Evolutionary conservation across 2,797 vertebrate species (phyloP).

Genomic region (Halcyon badia): DNA sequence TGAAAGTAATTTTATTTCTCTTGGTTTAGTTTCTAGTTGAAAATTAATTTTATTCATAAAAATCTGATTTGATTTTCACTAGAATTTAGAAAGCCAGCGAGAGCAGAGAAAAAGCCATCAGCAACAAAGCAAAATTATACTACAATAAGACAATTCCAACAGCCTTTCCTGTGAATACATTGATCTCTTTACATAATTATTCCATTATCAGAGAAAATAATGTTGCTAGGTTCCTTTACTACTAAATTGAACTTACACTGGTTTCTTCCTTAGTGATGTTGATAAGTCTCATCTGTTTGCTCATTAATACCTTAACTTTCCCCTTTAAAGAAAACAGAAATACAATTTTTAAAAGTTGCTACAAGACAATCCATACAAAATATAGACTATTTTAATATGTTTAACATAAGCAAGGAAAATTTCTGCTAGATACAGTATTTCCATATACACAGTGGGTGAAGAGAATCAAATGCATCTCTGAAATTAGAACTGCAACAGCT

Average conservation of each 20-base stretch:
- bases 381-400: not conserved
- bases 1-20: not conserved
- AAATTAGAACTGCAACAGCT: not conserved
- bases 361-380: not conserved
- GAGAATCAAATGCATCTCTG: not conserved
- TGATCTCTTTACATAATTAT: slow-evolving; percentile 18
- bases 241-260: not conserved
- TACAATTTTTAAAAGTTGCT: rapidly evolving
- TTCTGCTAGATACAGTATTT: not conserved
- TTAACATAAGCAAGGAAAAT: not conserved
- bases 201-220: slow-evolving; percentile 33
- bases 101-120: not conserved
- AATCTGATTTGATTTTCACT: not conserved
- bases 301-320: not conserved
- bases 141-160: not conserved
- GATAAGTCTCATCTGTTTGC: not conserved
- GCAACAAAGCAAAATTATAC: not conserved
- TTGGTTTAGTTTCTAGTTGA: not conserved
- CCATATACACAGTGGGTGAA: not conserved
- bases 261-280: not conserved
- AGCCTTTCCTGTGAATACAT: not conserved
- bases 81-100: not conserved
- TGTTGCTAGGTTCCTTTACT: not conserved
- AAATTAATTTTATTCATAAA: not conserved
- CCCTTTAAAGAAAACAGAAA: not conserved